phyloP scores from a whole-genome alignment of 2,797 vertebrate species.

The Tenualosa ilisha region DNA sequence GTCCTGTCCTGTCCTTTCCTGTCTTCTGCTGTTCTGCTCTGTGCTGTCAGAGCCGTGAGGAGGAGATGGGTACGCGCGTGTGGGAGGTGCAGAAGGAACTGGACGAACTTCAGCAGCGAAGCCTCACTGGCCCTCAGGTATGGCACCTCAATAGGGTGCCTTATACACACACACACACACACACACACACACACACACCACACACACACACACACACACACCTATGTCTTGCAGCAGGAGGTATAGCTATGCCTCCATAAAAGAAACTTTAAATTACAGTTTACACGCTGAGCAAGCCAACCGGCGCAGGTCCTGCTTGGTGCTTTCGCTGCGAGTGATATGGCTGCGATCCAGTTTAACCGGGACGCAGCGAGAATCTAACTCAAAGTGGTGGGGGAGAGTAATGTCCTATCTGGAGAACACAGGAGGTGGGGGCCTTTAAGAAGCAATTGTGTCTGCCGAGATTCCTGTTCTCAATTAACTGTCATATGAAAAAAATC shows the following conservation, averaged over 20 bases:
- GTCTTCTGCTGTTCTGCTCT: too few relatives aligned
- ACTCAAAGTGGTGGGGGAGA: background rate
- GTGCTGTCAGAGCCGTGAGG: slow-evolving; percentile 84
- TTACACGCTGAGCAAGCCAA: background rate
- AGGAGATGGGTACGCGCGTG: slow-evolving; percentile 93
- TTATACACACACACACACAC: background rate
- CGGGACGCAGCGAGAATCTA: slow-evolving; percentile 56
- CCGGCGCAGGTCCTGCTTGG: background rate
- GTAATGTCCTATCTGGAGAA: slow-evolving; percentile 51
- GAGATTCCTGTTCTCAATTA: slow-evolving; percentile 71
- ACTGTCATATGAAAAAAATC: slow-evolving; percentile 56
- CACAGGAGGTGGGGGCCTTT: slow-evolving; percentile 58
- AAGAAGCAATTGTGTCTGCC: slow-evolving; percentile 37
- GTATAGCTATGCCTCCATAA: slow-evolving; percentile 23
- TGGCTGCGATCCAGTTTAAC: slow-evolving; percentile 63
- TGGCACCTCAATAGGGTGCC: background rate
- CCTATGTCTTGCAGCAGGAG: slow-evolving; percentile 7
- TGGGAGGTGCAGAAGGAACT: slow-evolving; percentile 86
- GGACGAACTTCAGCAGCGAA: slow-evolving; percentile 77
- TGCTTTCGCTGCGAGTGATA: slow-evolving; percentile 51
- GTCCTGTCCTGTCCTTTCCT: background rate
- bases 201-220: background rate
- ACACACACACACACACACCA: slow-evolving; percentile 26
- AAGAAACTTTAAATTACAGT: slow-evolving; percentile 4
- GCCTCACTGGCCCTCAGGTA: slow-evolving; percentile 64